Evolutionary conservation across 2,113 vertebrate genomes (phyloP).

Genomic region (Ameiurus melas): DNA sequence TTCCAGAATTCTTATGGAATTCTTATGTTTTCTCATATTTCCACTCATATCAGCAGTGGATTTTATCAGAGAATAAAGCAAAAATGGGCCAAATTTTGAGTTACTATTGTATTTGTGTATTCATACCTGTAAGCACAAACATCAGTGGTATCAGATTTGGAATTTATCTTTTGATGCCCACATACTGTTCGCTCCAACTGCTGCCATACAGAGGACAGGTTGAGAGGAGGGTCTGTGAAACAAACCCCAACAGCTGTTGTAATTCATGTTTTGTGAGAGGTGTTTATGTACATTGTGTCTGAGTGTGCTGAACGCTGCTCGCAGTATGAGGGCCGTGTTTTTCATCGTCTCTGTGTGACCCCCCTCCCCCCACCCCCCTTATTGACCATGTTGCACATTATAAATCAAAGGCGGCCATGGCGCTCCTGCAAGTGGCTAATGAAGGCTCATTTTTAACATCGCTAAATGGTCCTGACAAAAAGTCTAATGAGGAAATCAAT

Average conservation of each 20-base stretch:
- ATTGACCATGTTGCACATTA: slow-evolving; percentile 85
- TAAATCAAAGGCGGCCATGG: slow-evolving; percentile 85
- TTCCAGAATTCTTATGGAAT: background rate
- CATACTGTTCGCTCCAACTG: background rate
- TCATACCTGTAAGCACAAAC: background rate
- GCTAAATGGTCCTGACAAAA: slow-evolving; percentile 96
- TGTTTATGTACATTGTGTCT: slow-evolving; percentile 27
- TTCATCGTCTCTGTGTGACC: slow-evolving; percentile 32
- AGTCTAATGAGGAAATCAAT: slow-evolving; percentile 88
- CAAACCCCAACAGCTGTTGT: slow-evolving; percentile 35
- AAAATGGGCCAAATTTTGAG: background rate
- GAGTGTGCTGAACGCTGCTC: slow-evolving; percentile 42
- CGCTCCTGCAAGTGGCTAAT: slow-evolving; percentile 84
- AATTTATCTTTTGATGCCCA: background rate
- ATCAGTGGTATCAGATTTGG: background rate
- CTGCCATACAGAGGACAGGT: slow-evolving; percentile 23
- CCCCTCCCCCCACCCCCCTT: slow-evolving; percentile 52
- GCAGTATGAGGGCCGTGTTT: slow-evolving; percentile 31
- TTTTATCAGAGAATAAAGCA: background rate
- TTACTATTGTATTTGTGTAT: background rate
- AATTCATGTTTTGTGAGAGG: slow-evolving; percentile 39
- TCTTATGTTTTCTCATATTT: background rate
- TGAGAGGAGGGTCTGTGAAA: slow-evolving; percentile 31
- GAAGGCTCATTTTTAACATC: slow-evolving; percentile 91
- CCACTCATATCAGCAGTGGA: background rate